Conservation (phyloP, 1,140 invertebrate genomes). For the Microplitis mediator region DNA sequence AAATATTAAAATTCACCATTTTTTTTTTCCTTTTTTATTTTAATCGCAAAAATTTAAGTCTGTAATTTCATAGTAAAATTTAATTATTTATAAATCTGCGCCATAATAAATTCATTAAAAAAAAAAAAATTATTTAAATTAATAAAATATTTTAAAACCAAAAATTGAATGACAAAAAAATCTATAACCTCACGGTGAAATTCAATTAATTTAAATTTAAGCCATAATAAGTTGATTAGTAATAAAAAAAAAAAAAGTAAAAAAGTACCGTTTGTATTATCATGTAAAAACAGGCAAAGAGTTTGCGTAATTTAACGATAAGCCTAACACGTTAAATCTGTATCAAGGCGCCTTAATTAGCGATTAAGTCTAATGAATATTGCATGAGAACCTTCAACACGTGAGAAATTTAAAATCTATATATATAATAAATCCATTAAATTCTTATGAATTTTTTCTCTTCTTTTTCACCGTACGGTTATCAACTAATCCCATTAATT, state of each 20-base stretch:
- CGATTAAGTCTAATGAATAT: conserved; percentile 38
- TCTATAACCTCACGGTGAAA: conserved; percentile 9
- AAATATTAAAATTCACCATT: too few relatives aligned
- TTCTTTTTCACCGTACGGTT: background rate
- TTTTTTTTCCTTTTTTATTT: too few relatives aligned
- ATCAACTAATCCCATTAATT: too few relatives aligned
- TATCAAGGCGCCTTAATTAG: conserved; percentile 12
- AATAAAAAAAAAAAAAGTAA: too few relatives aligned
- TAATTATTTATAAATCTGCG: too few relatives aligned
- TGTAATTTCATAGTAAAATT: too few relatives aligned
- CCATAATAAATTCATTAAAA: too few relatives aligned
- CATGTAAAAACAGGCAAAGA: background rate
- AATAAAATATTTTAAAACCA: too few relatives aligned
- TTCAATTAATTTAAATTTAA: conserved; percentile 7
- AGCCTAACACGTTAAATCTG: background rate
- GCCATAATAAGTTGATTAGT: too few relatives aligned
- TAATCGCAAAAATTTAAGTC: too few relatives aligned
- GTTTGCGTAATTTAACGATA: conserved; percentile 16
- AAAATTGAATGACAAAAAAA: background rate
- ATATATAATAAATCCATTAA: background rate
- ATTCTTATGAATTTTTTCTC: background rate
- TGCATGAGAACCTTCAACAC: conserved; percentile 31
- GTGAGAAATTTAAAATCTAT: background rate
- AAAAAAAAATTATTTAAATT: too few relatives aligned
- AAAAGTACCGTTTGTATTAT: background rate